Evolutionary conservation across 2,113 vertebrate genomes (phyloP), one percentile per base, ranked within the genome.

Genomic region (Passer montanus): DNA sequence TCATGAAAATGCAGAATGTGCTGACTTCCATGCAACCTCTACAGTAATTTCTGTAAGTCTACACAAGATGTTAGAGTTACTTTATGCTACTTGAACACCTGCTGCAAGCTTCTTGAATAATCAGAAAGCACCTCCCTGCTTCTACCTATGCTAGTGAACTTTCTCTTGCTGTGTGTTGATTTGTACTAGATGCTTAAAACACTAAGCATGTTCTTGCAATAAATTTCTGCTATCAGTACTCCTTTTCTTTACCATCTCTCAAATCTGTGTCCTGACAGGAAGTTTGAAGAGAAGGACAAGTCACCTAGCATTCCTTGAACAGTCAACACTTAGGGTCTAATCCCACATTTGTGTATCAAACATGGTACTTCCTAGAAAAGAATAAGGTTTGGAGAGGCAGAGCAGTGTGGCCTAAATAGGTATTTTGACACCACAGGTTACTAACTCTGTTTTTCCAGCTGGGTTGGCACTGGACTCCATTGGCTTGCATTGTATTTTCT

Each of bases 401-500:
- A 37, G 11, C 43, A 47, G 49, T 24, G 58, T 79, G 55, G 62
- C 44, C 39, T 47, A 11, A 46, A 58, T 0, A 49, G n/a, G 35
- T 59, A 73, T 64, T 92, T 44, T 37, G 55, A 84, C 23, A 74
- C 75, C 86, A 43, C 3, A 35, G 73, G 39, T 41, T 89, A 75
- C 58, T 49, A 80, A 96, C 35, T 64, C 5, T 33, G 1, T 59
- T 88, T 73, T 93, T 75, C 75, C 10, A 18, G 43, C n/a, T 15
- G 37, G 75, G 52, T 27, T 85, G 74, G 75, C 94, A 83, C 84
- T 80, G 82, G 70, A 69, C 60, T 64, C 64, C 68, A 22, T 16
- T 70, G 67, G 78, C 85, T 95, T 89, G 92, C 84, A 93, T 22
- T 95, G 55, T 47, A 89, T 94, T 96, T 94, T 81, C 81, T 86